A percentile compares a stretch with the other conserved stretches of the same genome.
Conservation (phyloP, 2,888 invertebrate species). For the Hartigia nigra region DNA sequence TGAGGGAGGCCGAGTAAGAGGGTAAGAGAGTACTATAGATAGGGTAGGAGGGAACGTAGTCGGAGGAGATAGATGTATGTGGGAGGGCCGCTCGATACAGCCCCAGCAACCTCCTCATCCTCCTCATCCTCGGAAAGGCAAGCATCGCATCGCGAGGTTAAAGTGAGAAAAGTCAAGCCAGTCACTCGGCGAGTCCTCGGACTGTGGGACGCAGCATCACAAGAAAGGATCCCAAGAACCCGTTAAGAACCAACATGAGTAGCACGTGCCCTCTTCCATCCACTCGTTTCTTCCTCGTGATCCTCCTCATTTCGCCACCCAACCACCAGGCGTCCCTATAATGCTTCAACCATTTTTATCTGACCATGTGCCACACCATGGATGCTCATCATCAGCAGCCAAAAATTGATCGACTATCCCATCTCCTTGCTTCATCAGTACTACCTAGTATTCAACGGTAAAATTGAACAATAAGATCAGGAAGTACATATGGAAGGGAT, state of each 20-base stretch:
- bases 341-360: not conserved
- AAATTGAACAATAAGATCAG: not conserved
- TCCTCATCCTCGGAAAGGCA: slow-evolving; percentile 51
- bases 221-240: slow-evolving; percentile 5
- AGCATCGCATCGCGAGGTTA: slow-evolving; percentile 65
- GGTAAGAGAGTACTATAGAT: slow-evolving; percentile 29
- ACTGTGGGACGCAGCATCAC: slow-evolving; percentile 39
- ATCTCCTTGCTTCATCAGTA: not conserved
- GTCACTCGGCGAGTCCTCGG: slow-evolving; percentile 59
- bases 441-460: not conserved
- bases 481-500: not conserved
- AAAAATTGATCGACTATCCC: not conserved
- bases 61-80: slow-evolving; percentile 66
- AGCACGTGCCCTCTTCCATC: not conserved
- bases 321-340: not conserved
- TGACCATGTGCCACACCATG: slow-evolving; percentile 6
- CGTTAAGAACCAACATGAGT: slow-evolving; percentile 9
- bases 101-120: slow-evolving; percentile 57
- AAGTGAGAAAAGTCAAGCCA: slow-evolving; percentile 66
- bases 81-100: slow-evolving; percentile 67
- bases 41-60: slow-evolving; percentile 49
- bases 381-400: not conserved
- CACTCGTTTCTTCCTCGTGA: not conserved
- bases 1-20: slow-evolving; percentile 24
- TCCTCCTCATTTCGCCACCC: not conserved